A percentile compares a stretch with the other conserved stretches of the same genome.
These are phyloP conservation scores for Oreochromis spilurus DNA, from an alignment of 2,113 vertebrate genomes.

Conservation along the genomic window DNA sequence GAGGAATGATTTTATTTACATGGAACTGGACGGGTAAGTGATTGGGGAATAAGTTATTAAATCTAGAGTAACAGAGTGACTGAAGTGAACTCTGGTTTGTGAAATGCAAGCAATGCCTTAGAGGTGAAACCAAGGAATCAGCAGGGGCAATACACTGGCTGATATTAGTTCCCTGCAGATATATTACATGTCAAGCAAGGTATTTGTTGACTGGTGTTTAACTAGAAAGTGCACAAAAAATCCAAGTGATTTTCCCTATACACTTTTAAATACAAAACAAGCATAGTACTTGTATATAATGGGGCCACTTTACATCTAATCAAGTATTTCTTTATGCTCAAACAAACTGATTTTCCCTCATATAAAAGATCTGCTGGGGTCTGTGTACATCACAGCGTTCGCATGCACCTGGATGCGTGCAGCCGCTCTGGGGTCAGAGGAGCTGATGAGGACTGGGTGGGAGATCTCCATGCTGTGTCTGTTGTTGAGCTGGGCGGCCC, in stretches of 20 bases:
- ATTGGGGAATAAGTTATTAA: background rate
- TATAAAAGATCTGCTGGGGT: background rate
- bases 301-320: background rate
- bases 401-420: constrained; percentile 86
- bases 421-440: constrained; percentile 88
- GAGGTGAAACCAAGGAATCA: background rate
- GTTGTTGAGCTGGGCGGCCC: constrained; percentile 89
- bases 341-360: background rate
- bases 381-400: background rate
- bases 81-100: background rate
- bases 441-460: constrained; percentile 93
- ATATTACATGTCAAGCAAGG: background rate
- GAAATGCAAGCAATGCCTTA: background rate
- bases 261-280: background rate
- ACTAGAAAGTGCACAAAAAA: background rate
- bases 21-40: background rate
- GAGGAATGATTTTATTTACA: constrained; percentile 12
- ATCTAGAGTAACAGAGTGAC: background rate
- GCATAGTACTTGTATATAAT: background rate
- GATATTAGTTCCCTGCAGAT: background rate
- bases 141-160: background rate
- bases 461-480: constrained; percentile 99
- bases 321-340: background rate
- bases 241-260: background rate
- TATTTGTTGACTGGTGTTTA: background rate